A percentile compares a stretch with the other conserved stretches of the same genome.
Conservation (phyloP, 2,888 invertebrate species). For the Neuroscelio doddi region DNA sequence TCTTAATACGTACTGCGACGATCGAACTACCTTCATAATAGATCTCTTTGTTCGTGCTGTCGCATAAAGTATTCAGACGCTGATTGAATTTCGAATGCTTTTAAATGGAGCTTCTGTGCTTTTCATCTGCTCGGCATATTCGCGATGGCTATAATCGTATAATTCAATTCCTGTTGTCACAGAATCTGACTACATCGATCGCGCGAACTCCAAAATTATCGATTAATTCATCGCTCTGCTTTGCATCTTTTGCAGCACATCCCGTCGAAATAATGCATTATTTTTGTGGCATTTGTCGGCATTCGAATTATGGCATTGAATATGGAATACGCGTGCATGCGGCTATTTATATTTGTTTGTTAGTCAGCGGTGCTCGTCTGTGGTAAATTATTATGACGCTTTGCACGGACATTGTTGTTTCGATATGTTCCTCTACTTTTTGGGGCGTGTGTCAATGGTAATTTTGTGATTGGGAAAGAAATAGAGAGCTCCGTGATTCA, state of each 20-base stretch:
- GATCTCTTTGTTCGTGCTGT: conserved; percentile 19
- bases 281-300: conserved; percentile 20
- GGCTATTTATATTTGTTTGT: conserved; percentile 39
- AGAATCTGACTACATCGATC: too few species aligned
- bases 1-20: too few species aligned
- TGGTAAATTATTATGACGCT: conserved; percentile 36
- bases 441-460: conserved; percentile 26
- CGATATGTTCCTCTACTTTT: conserved; percentile 26
- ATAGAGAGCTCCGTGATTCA: conserved; percentile 25
- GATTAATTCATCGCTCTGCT: too few species aligned
- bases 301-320: conserved; percentile 33
- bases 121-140: conserved; percentile 18
- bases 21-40: too few species aligned
- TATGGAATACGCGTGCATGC: conserved; percentile 37
- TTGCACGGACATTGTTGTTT: conserved; percentile 27
- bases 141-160: conserved; percentile 24
- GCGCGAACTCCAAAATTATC: too few species aligned
- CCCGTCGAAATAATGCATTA: conserved; percentile 9
- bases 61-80: conserved; percentile 26
- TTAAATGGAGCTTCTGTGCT: conserved; percentile 29
- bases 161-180: conserved; percentile 31
- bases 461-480: conserved; percentile 14
- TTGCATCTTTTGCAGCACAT: too few species aligned
- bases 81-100: conserved; percentile 37
- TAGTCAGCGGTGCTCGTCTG: conserved; percentile 31